A percentile compares a stretch with the other conserved stretches of the same genome.
Conservation (phyloP, 2,113 vertebrate species). For the Charadrius vociferus region DNA sequence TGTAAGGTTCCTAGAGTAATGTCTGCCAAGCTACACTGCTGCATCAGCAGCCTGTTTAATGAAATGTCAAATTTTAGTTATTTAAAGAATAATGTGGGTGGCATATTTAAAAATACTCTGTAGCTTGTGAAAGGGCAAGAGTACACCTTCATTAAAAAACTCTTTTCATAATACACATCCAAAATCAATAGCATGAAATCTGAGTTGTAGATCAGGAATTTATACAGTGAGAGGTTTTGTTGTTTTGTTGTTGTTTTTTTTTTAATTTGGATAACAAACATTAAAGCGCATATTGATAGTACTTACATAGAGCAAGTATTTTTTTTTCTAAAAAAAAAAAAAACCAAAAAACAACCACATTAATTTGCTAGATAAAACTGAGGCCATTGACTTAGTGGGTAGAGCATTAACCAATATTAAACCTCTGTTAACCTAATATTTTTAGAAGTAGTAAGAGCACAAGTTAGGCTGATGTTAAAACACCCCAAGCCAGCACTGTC, state of each 20-base stretch:
- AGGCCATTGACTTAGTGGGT: background rate
- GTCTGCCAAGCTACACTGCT: background rate
- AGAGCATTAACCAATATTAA: background rate
- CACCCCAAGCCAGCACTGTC: background rate
- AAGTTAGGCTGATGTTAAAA: background rate
- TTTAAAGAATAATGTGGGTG: background rate
- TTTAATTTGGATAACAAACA: background rate
- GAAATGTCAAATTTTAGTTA: background rate
- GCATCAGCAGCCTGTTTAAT: conserved; percentile 15
- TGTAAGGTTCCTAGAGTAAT: background rate
- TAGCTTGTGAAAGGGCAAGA: conserved; percentile 8
- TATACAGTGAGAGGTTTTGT: background rate
- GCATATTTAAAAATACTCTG: conserved; percentile 21
- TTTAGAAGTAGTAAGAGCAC: background rate
- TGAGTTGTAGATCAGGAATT: background rate
- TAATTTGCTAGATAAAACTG: background rate
- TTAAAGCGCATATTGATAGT: background rate
- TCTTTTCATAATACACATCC: background rate
- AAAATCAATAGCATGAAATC: background rate
- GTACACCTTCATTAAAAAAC: background rate
- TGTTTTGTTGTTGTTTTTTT: no score
- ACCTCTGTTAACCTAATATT: background rate
- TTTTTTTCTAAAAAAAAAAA: background rate
- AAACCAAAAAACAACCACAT: rapidly evolving
- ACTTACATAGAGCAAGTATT: background rate